A percentile compares a stretch with the other conserved stretches of the same genome.
These are phyloP conservation scores for Conomelus anceps DNA, from an alignment of 2,888 invertebrate genomes.

Conservation along the genomic window DNA sequence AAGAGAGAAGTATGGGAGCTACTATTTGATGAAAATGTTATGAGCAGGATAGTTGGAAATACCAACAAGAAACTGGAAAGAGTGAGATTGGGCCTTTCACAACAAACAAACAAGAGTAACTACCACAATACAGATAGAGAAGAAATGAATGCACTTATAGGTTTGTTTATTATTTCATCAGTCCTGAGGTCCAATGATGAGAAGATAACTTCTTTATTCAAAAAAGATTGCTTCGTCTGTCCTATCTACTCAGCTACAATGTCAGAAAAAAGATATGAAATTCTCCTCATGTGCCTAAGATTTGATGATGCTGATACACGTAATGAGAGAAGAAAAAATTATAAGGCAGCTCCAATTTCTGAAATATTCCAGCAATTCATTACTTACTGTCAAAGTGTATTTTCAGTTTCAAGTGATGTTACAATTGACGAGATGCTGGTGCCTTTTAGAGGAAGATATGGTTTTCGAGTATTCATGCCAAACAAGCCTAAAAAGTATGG, in stretches of 20 bases:
- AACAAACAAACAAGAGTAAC: slow-evolving; percentile 11
- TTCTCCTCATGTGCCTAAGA: background rate
- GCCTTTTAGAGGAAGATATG: slow-evolving; percentile 17
- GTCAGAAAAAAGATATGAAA: slow-evolving; percentile 18
- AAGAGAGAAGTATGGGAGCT: slow-evolving; percentile 8
- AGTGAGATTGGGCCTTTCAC: background rate
- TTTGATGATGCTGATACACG: slow-evolving; percentile 10
- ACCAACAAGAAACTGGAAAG: slow-evolving; percentile 8
- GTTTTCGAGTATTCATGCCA: slow-evolving; percentile 32
- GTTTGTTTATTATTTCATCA: slow-evolving; percentile 8
- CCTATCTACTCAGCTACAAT: slow-evolving; percentile 1
- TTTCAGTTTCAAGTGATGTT: background rate
- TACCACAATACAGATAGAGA: slow-evolving; percentile 16
- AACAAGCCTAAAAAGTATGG: slow-evolving; percentile 35
- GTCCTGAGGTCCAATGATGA: background rate
- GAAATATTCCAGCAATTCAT: background rate
- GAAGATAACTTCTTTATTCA: background rate
- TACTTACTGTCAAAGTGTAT: background rate
- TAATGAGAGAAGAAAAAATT: background rate
- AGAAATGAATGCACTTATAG: slow-evolving; percentile 21
- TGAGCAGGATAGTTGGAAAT: background rate
- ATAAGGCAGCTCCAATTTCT: slow-evolving; percentile 10
- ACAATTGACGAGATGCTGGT: slow-evolving; percentile 20
- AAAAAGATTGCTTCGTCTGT: background rate
- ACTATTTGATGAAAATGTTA: background rate